phyloP scores from a whole-genome alignment of 2,797 vertebrate genomes.

The Propithecus deckenii region DNA sequence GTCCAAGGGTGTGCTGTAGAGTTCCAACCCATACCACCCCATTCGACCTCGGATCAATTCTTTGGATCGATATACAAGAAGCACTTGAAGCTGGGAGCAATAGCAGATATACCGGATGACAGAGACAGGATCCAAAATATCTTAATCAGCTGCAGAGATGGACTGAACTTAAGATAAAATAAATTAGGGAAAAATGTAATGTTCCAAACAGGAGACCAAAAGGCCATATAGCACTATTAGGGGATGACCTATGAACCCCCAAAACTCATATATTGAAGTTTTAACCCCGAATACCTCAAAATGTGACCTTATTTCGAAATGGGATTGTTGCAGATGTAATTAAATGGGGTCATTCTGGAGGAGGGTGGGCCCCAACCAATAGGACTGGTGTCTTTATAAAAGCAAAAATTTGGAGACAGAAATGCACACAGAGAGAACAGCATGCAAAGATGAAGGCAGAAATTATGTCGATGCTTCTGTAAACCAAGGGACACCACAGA shows the following conservation, averaged over 20 bases:
- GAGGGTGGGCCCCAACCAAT: not conserved
- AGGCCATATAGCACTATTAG: not conserved
- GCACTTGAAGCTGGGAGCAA: not conserved
- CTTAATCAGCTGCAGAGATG: not conserved
- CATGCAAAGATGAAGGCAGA: not conserved
- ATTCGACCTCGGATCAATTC: not conserved
- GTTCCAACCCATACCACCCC: not conserved
- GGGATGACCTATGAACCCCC: not conserved
- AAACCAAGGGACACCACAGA: not conserved
- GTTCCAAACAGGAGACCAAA: not conserved
- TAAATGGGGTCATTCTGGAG: not conserved
- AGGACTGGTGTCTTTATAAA: not conserved
- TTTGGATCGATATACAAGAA: not conserved
- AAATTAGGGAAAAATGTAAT: not conserved
- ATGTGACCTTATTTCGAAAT: not conserved
- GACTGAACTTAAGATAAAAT: slow-evolving; percentile 1
- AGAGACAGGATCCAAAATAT: not conserved
- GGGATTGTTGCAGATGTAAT: not conserved
- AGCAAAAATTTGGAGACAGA: not conserved
- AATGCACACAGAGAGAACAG: not conserved
- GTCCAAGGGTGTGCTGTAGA: not conserved
- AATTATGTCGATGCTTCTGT: not conserved
- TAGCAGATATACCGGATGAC: not conserved
- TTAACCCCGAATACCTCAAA: not conserved
- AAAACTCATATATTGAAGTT: not conserved